These are phyloP conservation scores for Pseudomyrmex pallidus DNA, from an alignment of 1,140 invertebrate species.

Conservation along the genomic window DNA sequence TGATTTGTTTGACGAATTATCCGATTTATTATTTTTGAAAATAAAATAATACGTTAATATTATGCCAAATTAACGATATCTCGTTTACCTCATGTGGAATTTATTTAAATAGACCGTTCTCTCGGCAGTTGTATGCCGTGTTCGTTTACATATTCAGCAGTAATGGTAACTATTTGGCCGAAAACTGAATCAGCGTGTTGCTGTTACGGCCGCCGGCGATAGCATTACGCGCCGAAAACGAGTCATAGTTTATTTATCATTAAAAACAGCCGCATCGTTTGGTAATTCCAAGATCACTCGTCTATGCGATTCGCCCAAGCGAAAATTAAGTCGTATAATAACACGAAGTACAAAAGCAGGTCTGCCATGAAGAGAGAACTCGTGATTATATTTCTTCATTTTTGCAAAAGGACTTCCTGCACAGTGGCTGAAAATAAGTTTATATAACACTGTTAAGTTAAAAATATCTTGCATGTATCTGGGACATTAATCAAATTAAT, in stretches of 20 bases:
- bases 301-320: background rate
- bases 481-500: constrained; percentile 13
- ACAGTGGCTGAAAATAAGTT: no score
- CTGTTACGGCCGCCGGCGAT: constrained; percentile 32
- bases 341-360: background rate
- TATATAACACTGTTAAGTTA: no score
- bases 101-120: constrained; percentile 12
- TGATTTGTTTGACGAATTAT: background rate
- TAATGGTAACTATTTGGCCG: constrained; percentile 23
- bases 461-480: background rate
- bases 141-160: constrained; percentile 14
- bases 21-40: background rate
- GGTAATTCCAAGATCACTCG: constrained; percentile 27
- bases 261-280: constrained; percentile 38
- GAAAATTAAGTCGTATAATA: background rate
- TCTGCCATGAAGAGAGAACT: background rate
- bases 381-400: background rate
- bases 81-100: background rate
- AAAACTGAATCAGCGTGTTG: constrained; percentile 58
- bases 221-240: constrained; percentile 27
- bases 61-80: background rate
- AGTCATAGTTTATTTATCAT: constrained; percentile 58
- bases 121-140: constrained; percentile 4
- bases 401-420: background rate
- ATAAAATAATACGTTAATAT: background rate